Evolutionary conservation across 1,140 invertebrate species (phyloP), one percentile per base, ranked within the genome.

Genomic region (Atta cephalotes): DNA sequence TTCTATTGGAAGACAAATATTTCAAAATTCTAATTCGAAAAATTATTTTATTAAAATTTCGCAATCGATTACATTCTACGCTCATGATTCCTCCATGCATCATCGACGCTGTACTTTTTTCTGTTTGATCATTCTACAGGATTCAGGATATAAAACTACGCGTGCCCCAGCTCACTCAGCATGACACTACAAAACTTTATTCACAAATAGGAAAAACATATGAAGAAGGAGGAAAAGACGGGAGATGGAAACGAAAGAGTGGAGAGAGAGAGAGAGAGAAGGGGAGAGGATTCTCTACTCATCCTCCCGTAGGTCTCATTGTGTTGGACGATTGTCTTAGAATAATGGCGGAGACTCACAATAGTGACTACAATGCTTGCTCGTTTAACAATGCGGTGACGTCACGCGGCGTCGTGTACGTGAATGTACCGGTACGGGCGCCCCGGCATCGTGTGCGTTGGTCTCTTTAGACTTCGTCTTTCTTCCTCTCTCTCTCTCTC

Each of bases 291-390:
- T 92, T 92, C 91, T 92, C 92, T 92, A 94, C 94, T 95, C 95
- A 94, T 93, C 93, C 93, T 94, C 94, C 93, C 92, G 93, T 94
- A 93, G 94, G 94, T 95, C 94, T 95, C 94, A 95, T 95, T 95
- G 94, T 95, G 95, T 95, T 94, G 95, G 95, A 95, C 95, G 94
- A 95, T 95, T 95, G 95, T 95, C 95, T 95, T 95, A 95, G 95
- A 95, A 95, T 95, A 95, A 95, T 95, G 94, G 94, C 94, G 93
- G 93, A 94, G 95, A 95, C 95, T 95, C 94, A 95, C 95, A 95
- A 95, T 95, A 95, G 95, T 95, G 95, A 95, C 94, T 95, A 95
- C 95, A 95, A 95, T 95, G 95, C 94, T 95, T 94, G 94, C 95
- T 95, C 94, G 94, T 95, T 95, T 95, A 95, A 95, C 95, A 95